Evolutionary conservation across 35 echinoderm and acorn worm species (phyloP).

Genomic region (Chiridota heheva): DNA sequence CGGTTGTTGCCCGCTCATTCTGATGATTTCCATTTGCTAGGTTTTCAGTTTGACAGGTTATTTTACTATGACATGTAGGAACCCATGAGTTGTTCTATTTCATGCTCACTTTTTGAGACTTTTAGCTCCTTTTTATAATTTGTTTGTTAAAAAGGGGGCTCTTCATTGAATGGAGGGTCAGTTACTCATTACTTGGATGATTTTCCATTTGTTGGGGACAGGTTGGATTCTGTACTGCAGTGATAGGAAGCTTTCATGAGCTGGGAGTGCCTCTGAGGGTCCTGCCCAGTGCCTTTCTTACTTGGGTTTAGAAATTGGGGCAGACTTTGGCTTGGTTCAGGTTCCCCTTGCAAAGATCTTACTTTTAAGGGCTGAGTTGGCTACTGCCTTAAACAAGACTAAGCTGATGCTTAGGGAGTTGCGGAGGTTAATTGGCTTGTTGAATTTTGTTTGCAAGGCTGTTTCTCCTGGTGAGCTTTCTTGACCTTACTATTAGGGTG

Average conservation of each 20-base stretch:
- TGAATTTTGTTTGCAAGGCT: slow-evolving; percentile 58
- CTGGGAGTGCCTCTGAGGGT: slow-evolving; percentile 41
- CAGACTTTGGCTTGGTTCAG: background rate
- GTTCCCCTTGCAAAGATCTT: slow-evolving; percentile 26
- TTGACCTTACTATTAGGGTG: slow-evolving; percentile 42
- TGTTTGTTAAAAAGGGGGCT: background rate
- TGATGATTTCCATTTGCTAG: background rate
- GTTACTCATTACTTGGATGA: background rate
- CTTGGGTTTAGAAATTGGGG: slow-evolving; percentile 17
- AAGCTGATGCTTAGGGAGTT: slow-evolving; percentile 35
- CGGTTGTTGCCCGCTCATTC: slow-evolving; percentile 14
- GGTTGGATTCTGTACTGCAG: background rate
- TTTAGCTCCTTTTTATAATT: background rate
- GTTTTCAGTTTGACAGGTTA: slow-evolving; percentile 1
- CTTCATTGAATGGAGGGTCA: background rate
- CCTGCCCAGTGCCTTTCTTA: slow-evolving; percentile 1
- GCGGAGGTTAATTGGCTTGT: slow-evolving; percentile 39
- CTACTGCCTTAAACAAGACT: background rate
- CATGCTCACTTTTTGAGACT: slow-evolving; percentile 42
- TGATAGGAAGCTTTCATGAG: background rate
- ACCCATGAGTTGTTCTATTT: too few species aligned
- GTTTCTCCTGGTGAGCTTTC: slow-evolving; percentile 13
- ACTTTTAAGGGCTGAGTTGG: background rate
- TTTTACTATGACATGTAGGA: slow-evolving; percentile 17
- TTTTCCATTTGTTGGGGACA: background rate